phyloP scores from a whole-genome alignment of 2,113 vertebrate species.

The Martes martes region DNA sequence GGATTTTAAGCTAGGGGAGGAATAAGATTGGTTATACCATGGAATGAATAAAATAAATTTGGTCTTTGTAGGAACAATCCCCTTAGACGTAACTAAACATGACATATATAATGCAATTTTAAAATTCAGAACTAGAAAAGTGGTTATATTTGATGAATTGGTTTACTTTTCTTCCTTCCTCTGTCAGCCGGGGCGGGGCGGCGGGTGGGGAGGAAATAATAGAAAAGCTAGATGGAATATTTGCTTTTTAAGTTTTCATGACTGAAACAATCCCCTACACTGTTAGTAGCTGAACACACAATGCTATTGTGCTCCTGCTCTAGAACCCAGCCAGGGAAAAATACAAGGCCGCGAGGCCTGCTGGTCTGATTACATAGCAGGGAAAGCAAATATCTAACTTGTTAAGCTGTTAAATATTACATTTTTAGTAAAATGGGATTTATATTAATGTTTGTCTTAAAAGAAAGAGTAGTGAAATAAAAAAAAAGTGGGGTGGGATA shows the following conservation, averaged over 20 bases:
- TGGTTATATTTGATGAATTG: slow-evolving; percentile 24
- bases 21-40: not conserved
- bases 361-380: not conserved
- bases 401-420: not conserved
- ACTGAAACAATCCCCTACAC: slow-evolving; percentile 1
- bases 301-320: not conserved
- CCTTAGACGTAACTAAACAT: not conserved
- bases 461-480: not conserved
- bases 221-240: slow-evolving; percentile 13
- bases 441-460: slow-evolving; percentile 18
- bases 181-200: not conserved
- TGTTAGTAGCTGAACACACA: not conserved
- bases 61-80: not conserved
- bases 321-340: not conserved
- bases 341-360: not conserved
- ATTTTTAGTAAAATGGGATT: not conserved
- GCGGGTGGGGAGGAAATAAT: not conserved
- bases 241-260: slow-evolving; percentile 21
- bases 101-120: not conserved
- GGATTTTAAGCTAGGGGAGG: not conserved
- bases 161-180: slow-evolving; percentile 18
- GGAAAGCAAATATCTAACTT: not conserved
- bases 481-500: not conserved
- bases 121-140: slow-evolving; percentile 27
- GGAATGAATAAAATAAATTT: not conserved